Percentiles rank a stretch among this genome's conserved stretches.
Evolutionary conservation across 2,797 vertebrate species (phyloP).

Genomic region (Ciconia nigra): DNA sequence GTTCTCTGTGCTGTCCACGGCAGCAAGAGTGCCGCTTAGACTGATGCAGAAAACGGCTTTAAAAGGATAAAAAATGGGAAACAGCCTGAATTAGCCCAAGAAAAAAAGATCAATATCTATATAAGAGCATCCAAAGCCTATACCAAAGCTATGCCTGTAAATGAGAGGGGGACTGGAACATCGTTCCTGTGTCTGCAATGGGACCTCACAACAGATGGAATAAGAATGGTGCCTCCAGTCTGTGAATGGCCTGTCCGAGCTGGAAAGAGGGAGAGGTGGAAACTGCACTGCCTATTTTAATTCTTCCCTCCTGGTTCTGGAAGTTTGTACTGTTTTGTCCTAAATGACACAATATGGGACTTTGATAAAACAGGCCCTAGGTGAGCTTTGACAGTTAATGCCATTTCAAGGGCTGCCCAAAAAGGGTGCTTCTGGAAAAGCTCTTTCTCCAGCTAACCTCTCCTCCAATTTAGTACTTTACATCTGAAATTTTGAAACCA

Average conservation of each 20-base stretch:
- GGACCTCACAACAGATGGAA: not conserved
- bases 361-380: not conserved
- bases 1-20: not conserved
- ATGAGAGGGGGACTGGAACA: not conserved
- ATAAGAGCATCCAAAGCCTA: not conserved
- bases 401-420: not conserved
- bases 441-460: not conserved
- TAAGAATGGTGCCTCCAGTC: fast-evolving
- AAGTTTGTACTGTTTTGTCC: not conserved
- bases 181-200: fast-evolving
- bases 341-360: not conserved
- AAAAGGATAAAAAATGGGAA: not conserved
- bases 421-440: not conserved
- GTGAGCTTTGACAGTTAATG: not conserved
- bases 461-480: constrained; percentile 19
- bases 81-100: not conserved
- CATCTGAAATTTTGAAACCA: constrained; percentile 17
- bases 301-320: not conserved
- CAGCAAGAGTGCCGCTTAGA: not conserved
- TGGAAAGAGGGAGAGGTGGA: not conserved
- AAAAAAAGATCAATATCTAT: not conserved
- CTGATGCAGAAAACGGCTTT: not conserved
- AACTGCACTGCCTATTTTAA: not conserved
- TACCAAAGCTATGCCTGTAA: not conserved
- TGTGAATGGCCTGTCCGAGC: not conserved